These are phyloP conservation scores for Heliconius ismenius DNA, from an alignment of 2,888 invertebrate genomes.

Conservation along the genomic window DNA sequence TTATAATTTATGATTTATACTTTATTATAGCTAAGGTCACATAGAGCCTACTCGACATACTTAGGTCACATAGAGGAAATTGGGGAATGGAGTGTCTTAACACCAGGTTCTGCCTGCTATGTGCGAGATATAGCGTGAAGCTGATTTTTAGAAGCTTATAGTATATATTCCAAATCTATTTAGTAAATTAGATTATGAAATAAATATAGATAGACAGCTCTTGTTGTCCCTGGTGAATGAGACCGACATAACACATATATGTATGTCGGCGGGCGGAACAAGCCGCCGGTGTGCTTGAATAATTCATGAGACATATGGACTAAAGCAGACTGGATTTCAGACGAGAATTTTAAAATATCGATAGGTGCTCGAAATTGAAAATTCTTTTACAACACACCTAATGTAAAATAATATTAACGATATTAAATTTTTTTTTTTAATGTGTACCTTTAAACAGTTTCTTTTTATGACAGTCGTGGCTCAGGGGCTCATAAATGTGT, in stretches of 20 bases:
- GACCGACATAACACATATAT: constrained; percentile 54
- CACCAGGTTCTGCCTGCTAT: too few relatives aligned
- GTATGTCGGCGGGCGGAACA: constrained; percentile 69
- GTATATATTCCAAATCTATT: neutral
- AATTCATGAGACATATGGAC: constrained; percentile 81
- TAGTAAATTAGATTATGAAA: constrained; percentile 37
- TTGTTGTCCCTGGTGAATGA: constrained; percentile 46
- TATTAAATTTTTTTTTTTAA: neutral
- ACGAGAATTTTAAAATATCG: constrained; percentile 79
- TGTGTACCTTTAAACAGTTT: too few relatives aligned
- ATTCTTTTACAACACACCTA: constrained; percentile 54
- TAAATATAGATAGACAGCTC: constrained; percentile 35
- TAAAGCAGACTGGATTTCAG: constrained; percentile 80
- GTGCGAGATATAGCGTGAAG: too few relatives aligned
- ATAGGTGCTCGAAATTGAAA: constrained; percentile 73
- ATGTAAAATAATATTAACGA: neutral
- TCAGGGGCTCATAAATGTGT: too few relatives aligned
- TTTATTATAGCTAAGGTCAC: neutral
- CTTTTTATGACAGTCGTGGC: too few relatives aligned
- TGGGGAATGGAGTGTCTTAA: too few relatives aligned
- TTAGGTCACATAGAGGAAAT: neutral
- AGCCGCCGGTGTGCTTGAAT: constrained; percentile 71
- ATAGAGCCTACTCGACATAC: neutral
- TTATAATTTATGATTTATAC: too few relatives aligned
- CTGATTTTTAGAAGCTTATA: too few relatives aligned